phyloP scores from a whole-genome alignment of 2,113 vertebrate genomes.

The Paedocypris sp. region DNA sequence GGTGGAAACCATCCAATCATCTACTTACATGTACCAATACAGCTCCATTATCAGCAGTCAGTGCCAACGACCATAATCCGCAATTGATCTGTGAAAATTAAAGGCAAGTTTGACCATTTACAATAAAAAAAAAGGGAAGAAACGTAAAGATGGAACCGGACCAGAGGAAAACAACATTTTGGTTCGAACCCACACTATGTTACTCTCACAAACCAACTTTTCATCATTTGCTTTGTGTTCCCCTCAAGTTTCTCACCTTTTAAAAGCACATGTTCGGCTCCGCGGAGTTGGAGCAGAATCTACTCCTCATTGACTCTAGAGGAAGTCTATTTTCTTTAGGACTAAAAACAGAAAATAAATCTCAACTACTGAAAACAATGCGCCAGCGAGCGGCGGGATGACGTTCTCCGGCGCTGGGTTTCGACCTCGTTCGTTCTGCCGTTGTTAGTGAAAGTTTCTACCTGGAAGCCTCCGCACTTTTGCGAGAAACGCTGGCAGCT shows the following conservation, averaged over 20 bases:
- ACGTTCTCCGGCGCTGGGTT: background rate
- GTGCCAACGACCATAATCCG: constrained; percentile 38
- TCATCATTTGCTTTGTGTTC: too few species aligned
- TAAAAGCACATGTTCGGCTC: background rate
- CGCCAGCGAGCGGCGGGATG: background rate
- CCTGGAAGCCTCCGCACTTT: background rate
- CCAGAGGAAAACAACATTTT: too few species aligned
- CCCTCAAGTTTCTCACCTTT: too few species aligned
- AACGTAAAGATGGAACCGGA: too few species aligned
- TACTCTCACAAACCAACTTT: too few species aligned
- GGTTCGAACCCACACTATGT: too few species aligned
- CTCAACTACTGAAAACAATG: background rate
- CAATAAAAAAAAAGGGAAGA: too few species aligned
- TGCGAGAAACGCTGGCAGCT: background rate
- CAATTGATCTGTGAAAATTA: constrained; percentile 22
- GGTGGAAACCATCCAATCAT: too few species aligned
- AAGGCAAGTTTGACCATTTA: too few species aligned
- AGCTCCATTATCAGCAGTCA: constrained; percentile 58
- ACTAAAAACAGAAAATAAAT: background rate
- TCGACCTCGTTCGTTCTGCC: background rate
- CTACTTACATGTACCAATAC: constrained; percentile 76
- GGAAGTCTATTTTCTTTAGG: constrained; percentile 4
- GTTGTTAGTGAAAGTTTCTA: background rate
- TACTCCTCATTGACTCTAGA: background rate
- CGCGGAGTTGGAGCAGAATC: background rate